Base-by-base conservation (phyloP, 2,888 invertebrate species). In the Corbicula japonica region DNA sequence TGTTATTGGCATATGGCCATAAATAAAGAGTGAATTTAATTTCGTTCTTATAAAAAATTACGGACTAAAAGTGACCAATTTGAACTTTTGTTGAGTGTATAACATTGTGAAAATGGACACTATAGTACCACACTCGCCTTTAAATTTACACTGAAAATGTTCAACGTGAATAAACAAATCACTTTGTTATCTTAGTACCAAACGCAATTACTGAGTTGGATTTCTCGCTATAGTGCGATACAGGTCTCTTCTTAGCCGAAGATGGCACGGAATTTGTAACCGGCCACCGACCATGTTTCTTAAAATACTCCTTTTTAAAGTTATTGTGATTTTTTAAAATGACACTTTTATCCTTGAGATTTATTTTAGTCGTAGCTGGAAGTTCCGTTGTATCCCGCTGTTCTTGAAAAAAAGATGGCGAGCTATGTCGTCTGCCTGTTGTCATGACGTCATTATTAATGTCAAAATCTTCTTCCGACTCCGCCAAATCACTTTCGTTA, bases 231-330 rank as follows among this genome's bases (percentile, higher is more conserved):
- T 12, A 21, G 21, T 35, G 3, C 18, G 54, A 54, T 10, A n/a
- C n/a, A 12, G 66, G 54, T 28, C 38, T 34, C 21, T 54, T 50
- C 34, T 65, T 41, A 0, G 38, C 35, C 10, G 1, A 8, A 0
- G 41, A 8, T 21, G 8, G 30, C 52, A 54, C 26, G 0, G 65
- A n/a, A 1, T 63, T 79, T 12, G 56, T 21, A 30, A 52, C 30
- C 5, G 82, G 82, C 71, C 72, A 82, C 28, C 72, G 77, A 3
- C 82, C 82, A 44, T 83, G 78, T 58, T 79, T 79, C 15, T 71
- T 76, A 23, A 83, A 83, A 70, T 83, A 83, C 26, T 78, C 78
- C 56, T 73, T 79, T 46, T 73, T 52, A 1, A 58, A 30, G 50
- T 76, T 68, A 41, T 72, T 62, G 30, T 62, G 71, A 1, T 46